These are phyloP conservation scores for Lepidochrysops patricia DNA, from an alignment of 2,888 invertebrate species.

Conservation along the genomic window DNA sequence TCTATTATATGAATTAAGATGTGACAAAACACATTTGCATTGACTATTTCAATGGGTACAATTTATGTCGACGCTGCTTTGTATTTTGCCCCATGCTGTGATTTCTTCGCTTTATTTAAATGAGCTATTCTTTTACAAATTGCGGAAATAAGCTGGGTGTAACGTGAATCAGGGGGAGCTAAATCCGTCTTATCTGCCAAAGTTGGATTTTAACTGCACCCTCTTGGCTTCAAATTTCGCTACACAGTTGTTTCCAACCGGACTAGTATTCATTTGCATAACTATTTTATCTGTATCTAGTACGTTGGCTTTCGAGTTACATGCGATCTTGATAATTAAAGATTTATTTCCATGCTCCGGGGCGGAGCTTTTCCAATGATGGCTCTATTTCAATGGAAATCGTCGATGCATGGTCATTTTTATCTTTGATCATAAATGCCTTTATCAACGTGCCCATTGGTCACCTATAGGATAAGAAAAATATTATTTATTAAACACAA, in stretches of 20 bases:
- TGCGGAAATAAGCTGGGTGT: slow-evolving; percentile 5
- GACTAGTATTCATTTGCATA: slow-evolving; percentile 41
- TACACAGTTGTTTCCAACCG: slow-evolving; percentile 28
- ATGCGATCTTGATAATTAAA: slow-evolving; percentile 35
- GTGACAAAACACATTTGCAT: neutral
- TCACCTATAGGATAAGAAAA: too few relatives aligned
- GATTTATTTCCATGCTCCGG: slow-evolving; percentile 29
- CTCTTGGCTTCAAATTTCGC: slow-evolving; percentile 32
- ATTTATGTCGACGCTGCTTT: neutral
- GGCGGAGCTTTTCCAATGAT: slow-evolving; percentile 23
- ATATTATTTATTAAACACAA: too few relatives aligned
- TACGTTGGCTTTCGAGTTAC: slow-evolving; percentile 30
- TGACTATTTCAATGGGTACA: neutral
- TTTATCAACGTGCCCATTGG: neutral
- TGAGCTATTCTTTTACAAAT: neutral
- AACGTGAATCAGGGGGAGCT: slow-evolving; percentile 4
- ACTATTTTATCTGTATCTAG: slow-evolving; percentile 40
- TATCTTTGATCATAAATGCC: neutral
- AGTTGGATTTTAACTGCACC: slow-evolving; percentile 25
- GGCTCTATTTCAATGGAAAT: slow-evolving; percentile 24
- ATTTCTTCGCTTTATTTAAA: slow-evolving; percentile 1
- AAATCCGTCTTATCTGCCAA: slow-evolving; percentile 20
- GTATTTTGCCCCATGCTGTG: neutral
- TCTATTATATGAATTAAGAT: too few relatives aligned
- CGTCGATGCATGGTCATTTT: slow-evolving; percentile 8